Evolutionary conservation across 2,797 vertebrate species (phyloP).

Genomic region (Cynodonichthys magdalenae): DNA sequence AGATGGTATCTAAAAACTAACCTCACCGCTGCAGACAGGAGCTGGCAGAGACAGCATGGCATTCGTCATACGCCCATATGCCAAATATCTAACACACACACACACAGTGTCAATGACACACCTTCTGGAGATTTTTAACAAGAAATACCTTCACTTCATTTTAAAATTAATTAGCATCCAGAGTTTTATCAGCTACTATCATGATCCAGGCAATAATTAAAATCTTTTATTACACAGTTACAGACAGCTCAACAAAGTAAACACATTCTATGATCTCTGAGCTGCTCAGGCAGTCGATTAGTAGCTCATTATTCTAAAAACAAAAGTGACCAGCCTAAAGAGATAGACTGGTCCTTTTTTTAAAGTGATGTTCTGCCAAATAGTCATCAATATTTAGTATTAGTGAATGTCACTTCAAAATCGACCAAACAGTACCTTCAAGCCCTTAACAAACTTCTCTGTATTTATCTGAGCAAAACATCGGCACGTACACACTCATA

Average conservation of each 20-base stretch:
- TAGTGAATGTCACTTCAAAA: no score
- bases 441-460: no score
- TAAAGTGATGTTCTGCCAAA: no score
- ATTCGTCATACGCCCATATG: constrained; percentile 28
- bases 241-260: constrained; percentile 10
- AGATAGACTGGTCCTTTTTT: no score
- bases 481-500: no score
- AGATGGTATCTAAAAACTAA: constrained; percentile 60
- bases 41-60: constrained; percentile 37
- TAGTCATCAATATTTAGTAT: no score
- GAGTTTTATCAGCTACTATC: constrained; percentile 57
- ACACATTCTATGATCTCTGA: neutral
- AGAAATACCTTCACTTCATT: constrained; percentile 40
- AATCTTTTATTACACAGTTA: no score
- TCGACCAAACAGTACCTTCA: no score
- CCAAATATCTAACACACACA: constrained; percentile 2
- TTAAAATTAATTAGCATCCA: constrained; percentile 62
- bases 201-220: constrained; percentile 55
- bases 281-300: neutral
- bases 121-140: constrained; percentile 37
- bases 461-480: no score
- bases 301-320: no score
- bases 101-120: constrained; percentile 24
- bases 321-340: no score
- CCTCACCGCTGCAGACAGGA: constrained; percentile 45